A percentile compares a stretch with the other conserved stretches of the same genome.
These are phyloP conservation scores for Nyctibius grandis DNA, from an alignment of 2,797 vertebrate species.

Conservation along the genomic window DNA sequence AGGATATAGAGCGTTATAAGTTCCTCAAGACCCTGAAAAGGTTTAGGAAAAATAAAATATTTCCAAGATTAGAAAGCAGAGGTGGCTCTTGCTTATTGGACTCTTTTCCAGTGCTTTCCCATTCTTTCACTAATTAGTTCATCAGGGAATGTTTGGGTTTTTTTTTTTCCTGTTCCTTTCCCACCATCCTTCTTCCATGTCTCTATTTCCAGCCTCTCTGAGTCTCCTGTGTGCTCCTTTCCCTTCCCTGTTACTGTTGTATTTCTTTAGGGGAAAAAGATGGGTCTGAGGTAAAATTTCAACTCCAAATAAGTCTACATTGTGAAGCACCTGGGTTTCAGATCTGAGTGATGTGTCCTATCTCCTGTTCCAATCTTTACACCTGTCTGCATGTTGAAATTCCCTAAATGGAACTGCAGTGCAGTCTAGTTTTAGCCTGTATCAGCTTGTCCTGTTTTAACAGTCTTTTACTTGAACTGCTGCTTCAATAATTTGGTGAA, in stretches of 20 bases:
- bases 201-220: background rate
- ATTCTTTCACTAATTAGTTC: background rate
- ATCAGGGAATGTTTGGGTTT: background rate
- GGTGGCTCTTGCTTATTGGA: background rate
- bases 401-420: background rate
- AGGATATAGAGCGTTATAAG: accelerated
- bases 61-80: background rate
- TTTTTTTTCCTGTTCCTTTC: background rate
- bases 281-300: background rate
- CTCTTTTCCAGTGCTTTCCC: background rate
- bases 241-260: background rate
- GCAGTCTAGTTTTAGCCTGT: background rate
- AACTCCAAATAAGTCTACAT: accelerated
- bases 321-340: background rate
- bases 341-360: background rate
- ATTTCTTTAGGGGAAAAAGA: background rate
- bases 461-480: background rate
- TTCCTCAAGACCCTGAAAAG: background rate
- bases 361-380: background rate
- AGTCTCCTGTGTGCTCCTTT: background rate
- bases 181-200: background rate
- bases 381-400: background rate
- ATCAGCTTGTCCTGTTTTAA: background rate
- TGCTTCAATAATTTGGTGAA: background rate
- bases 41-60: background rate